Percentiles rank a stretch among this genome's conserved stretches.
phyloP scores from a whole-genome alignment of 2,888 invertebrate species.

The Tanytarsus gracilentus region DNA sequence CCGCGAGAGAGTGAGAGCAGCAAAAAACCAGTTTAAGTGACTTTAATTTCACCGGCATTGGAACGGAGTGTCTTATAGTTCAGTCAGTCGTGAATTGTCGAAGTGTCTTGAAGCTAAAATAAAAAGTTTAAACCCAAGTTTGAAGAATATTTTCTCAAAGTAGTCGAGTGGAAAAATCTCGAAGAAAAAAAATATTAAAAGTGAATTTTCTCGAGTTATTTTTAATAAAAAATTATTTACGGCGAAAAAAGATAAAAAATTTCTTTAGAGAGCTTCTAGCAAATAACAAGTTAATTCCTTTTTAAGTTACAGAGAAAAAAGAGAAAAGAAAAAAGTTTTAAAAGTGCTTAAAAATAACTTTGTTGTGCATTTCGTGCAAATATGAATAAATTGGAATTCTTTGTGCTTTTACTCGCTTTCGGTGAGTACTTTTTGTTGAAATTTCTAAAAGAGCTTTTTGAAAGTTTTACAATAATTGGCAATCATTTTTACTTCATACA shows the following conservation, averaged over 20 bases:
- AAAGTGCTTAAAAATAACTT: background rate
- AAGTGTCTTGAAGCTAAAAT: slow-evolving; percentile 1
- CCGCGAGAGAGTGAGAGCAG: background rate
- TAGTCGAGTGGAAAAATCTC: background rate
- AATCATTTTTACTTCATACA: too few species aligned
- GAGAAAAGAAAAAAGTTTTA: background rate
- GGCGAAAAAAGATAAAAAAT: background rate
- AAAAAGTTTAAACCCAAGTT: too few species aligned
- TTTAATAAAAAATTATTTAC: too few species aligned
- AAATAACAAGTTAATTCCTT: background rate
- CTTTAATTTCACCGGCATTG: slow-evolving; percentile 27
- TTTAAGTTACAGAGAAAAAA: too few species aligned
- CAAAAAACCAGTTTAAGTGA: slow-evolving; percentile 17
- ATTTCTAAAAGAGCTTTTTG: too few species aligned
- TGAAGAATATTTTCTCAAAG: background rate
- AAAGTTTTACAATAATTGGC: too few species aligned
- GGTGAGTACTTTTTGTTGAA: slow-evolving; percentile 12
- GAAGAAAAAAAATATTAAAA: background rate
- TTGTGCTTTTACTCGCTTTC: slow-evolving; percentile 10
- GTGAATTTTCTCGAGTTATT: too few species aligned
- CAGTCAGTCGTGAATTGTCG: slow-evolving; percentile 9
- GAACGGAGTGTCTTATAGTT: slow-evolving; percentile 3
- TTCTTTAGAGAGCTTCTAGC: too few species aligned
- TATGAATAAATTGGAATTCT: slow-evolving; percentile 16
- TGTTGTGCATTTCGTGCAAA: background rate